Evolutionary conservation across 2,113 vertebrate genomes (phyloP), one percentile per base, ranked within the genome.

Genomic region (Labeo rohita): DNA sequence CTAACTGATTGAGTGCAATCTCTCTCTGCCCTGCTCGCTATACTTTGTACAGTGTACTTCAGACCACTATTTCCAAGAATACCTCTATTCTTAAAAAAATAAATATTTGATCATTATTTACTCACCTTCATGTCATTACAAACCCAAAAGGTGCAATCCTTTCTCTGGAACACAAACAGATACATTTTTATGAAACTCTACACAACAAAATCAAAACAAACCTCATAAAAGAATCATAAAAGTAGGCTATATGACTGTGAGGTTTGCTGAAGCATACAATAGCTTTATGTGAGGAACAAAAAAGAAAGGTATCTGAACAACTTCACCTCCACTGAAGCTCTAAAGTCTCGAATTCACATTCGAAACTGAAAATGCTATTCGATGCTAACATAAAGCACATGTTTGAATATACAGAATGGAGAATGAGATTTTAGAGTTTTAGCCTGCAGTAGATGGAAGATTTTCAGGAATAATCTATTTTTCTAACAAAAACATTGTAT

Each of bases 1-100:
- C 88, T 89, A 87, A 87, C 54, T 92, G 88, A 93, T 90, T 90
- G 79, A 87, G 84, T 87, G 68, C 49, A 84, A 43, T 74, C 68
- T 54, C 21, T 56, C 16, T 73, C 49, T 43, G 34, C 13, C 66
- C 13, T 73, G 28, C 66, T 43, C 4, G 8, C 49, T 50, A 61
- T 61, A 61, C 56, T 61, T 61, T 43, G 16, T 72, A 72, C 13
- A 39, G 34, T 36, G 7, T 15, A 28, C 10, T 6, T 65, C 39
- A 43, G 68, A 39, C 18, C 39, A 74, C 72, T 23, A 74, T 49
- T 49, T 18, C 10, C 16, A 49, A 74, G 2, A 47, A 23, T 3
- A 49, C 21, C 7, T 39, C 2, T 68, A 13, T 28, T 28, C 28
- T 28, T 28, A 2, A 39, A 70, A 70, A 70, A 70, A 39, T 3